Percentiles rank a stretch among this genome's conserved stretches.
Conservation (phyloP, 2,113 vertebrate species). For the Pangasianodon gigas region DNA sequence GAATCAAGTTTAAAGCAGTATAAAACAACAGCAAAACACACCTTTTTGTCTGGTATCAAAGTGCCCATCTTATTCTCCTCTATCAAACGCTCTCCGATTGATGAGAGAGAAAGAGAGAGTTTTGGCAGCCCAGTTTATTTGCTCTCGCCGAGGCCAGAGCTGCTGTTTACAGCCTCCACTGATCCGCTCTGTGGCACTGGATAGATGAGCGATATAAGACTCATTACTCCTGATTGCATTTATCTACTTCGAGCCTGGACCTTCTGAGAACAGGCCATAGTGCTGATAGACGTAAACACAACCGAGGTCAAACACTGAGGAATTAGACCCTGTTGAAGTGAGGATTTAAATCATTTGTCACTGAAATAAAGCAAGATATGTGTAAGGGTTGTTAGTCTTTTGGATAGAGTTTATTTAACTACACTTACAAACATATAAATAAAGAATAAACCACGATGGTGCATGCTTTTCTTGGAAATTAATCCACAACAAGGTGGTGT, state of each 20-base stretch:
- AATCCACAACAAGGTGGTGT: background rate
- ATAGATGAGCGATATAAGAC: constrained; percentile 54
- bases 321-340: constrained; percentile 42
- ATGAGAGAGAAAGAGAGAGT: constrained; percentile 30
- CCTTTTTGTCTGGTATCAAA: constrained; percentile 19
- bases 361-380: background rate
- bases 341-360: constrained; percentile 41
- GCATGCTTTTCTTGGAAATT: background rate
- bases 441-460: background rate
- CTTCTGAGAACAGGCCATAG: constrained; percentile 18
- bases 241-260: constrained; percentile 46
- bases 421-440: background rate
- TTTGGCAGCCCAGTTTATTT: constrained; percentile 54
- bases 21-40: background rate
- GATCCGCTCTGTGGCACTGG: constrained; percentile 46
- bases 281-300: constrained; percentile 53
- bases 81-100: constrained; percentile 25
- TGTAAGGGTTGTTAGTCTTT: background rate
- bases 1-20: background rate
- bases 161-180: constrained; percentile 48
- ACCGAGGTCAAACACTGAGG: constrained; percentile 46
- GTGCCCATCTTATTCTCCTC: background rate
- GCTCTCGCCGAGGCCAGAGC: constrained; percentile 38
- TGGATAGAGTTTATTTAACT: background rate
- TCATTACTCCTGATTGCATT: constrained; percentile 55